Base-by-base conservation (phyloP, 2,888 invertebrate species). In the Chrysotoxum bicinctum region DNA sequence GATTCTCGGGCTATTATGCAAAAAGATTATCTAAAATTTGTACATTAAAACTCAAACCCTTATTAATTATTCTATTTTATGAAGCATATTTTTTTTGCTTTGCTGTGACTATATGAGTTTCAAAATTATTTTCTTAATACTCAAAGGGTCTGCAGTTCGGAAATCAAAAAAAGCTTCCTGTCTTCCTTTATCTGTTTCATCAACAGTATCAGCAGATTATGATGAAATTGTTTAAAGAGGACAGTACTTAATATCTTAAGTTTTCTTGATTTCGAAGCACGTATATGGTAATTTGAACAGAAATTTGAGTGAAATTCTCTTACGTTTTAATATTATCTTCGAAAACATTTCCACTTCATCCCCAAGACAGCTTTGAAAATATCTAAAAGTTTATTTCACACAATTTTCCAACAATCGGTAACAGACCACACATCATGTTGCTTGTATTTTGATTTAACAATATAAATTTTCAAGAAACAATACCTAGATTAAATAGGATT, bases 401-500 rank as follows among this genome's bases (percentile, higher is more conserved):
- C n/a, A 26, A 16, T 30, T n/a, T 30, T 16, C 5, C 9, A 54
- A n/a, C 54, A 30, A 54, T 54, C 54, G 16, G 16, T 54, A 54
- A 52, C 26, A 52, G 1, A 54, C 14, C 30, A 54, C 48, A 12
- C 6, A 48, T 48, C 48, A 48, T 12, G 14, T 48, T 48, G 2
- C 2, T 2, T 48, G 21, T 48, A 23, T 48, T 48, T 3, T 23
- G 50, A 14, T 23, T 50, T 14, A 50, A 23, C 12, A 23, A 23
- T 23, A 12, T 32, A 12, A 56, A 10, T 30, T 32, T 56, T 16
- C 40, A 50, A 48, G 37, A 66, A 58, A 37, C 14, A 73, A 50
- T 14, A 23, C 19, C 2, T 40, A 30, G 56, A 66, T 48, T 58
- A 66, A 78, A 78, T 58, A 19, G 66, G 79, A 52, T 60, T 79